phyloP scores from a whole-genome alignment of 2,888 invertebrate species.

The Noctuana brunneofusca region DNA sequence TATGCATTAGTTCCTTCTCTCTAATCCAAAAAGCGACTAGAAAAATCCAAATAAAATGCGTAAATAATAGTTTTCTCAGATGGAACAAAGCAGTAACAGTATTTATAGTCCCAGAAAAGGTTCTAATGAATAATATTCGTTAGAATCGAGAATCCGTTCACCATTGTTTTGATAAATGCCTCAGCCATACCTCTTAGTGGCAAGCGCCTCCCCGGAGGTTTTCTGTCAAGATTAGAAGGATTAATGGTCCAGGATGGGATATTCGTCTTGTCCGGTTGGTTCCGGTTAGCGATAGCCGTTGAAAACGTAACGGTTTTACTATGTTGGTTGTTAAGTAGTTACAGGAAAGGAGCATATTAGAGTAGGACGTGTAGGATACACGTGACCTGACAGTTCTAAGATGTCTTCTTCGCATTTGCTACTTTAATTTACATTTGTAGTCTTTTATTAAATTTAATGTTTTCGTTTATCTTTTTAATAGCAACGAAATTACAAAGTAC shows the following conservation, averaged over 20 bases:
- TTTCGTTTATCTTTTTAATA: too few relatives aligned
- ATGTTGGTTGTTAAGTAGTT: neutral
- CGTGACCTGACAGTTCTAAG: too few relatives aligned
- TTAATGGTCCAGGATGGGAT: constrained; percentile 62
- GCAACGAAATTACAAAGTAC: too few relatives aligned
- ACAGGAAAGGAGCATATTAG: neutral
- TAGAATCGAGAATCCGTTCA: constrained; percentile 34
- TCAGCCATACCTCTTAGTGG: constrained; percentile 33
- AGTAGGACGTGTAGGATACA: too few relatives aligned
- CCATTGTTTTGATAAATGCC: constrained; percentile 46
- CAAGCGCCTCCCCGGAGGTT: constrained; percentile 50
- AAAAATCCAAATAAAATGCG: too few relatives aligned
- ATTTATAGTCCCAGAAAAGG: constrained; percentile 4
- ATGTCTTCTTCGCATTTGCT: too few relatives aligned
- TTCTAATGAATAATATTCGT: constrained; percentile 31
- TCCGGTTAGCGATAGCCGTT: constrained; percentile 44
- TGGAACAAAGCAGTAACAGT: neutral
- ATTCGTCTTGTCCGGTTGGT: constrained; percentile 67
- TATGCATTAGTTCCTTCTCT: too few relatives aligned
- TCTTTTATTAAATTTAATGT: too few relatives aligned
- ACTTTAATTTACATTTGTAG: too few relatives aligned
- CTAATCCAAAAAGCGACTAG: too few relatives aligned
- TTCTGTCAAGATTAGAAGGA: constrained; percentile 74
- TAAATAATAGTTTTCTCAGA: neutral
- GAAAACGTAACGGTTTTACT: constrained; percentile 9